Evolutionary conservation across 2,113 vertebrate genomes (phyloP), one percentile per base, ranked within the genome.

Genomic region (Prietella phreatophila): DNA sequence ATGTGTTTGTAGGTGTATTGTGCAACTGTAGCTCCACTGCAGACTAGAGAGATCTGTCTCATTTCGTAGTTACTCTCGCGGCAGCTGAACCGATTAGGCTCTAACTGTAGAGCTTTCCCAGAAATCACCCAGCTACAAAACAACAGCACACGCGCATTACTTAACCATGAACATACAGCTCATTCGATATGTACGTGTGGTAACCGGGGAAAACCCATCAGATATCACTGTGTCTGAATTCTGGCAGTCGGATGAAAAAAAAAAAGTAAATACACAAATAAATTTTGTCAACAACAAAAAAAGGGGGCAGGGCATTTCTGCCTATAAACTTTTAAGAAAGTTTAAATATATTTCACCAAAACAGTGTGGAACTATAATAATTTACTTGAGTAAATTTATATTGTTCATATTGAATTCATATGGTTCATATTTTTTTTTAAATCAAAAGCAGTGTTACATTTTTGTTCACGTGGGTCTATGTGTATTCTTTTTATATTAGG

Each of bases 1-100:
- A 91, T 83, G 36, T 91, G 86, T 69, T 14, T 89, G 71, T 92
- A 91, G n/a, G 30, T 79, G 78, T 86, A 90, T 25, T 55, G 65
- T 80, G 47, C 73, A 2, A 4, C 20, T 3, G 36, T 8, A 11
- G 3, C 33, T 56, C 80, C 67, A 1, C 15, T 10, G 63, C 91
- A 92, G 4, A 19, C 86, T 88, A 92, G 58, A n/a, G 17, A 53
- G 58, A 87, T 63, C 14, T 65, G 2, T 33, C 84, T 84, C 27
- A 42, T 50, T 30, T 90, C 86, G n/a, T 55, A 90, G 42, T 1
- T 27, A 14, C 11, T 80, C 78, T 89, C 87, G 22, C 39, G 78
- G 47, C 91, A 92, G 50, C 81, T 69, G 1, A 27, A 53, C 1
- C 47, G 80, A 33, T 56, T 27, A 50, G 61, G 61, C 13, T 84